Percentiles rank a stretch among this genome's conserved stretches.
phyloP scores from a whole-genome alignment of 2,113 vertebrate species.

The rabbit (Oryctolagus cuniculus) region mOryCun1.1 NC_091442.1:56472001-56472500 shows the following conservation, averaged over 20 bases:
- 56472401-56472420: constrained; percentile 70
- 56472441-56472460: constrained; percentile 67
- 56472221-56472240: constrained; percentile 92
- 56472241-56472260: constrained; percentile 89
- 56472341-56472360: constrained; percentile 82
- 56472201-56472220: constrained; percentile 92
- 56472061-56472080: constrained; percentile 83
- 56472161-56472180: constrained; percentile 87
- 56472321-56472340: constrained; percentile 81
- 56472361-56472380: constrained; percentile 79
- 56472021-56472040: constrained; percentile 82
- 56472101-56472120: constrained; percentile 23
- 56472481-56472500: constrained; percentile 59
- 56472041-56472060: constrained; percentile 78
- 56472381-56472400: constrained; percentile 76
- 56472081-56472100: constrained; percentile 70
- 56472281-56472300: constrained; percentile 86
- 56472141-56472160: constrained; percentile 86
- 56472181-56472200: constrained; percentile 92
- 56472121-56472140: constrained; percentile 82
- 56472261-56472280: constrained; percentile 89
- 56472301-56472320: constrained; percentile 86
- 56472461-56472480: constrained; percentile 34
- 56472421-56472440: constrained; percentile 79
- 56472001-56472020: constrained; percentile 81